Evolutionary conservation across 2,888 invertebrate species (phyloP).

Genomic region (Latrodectus hesperus): DNA sequence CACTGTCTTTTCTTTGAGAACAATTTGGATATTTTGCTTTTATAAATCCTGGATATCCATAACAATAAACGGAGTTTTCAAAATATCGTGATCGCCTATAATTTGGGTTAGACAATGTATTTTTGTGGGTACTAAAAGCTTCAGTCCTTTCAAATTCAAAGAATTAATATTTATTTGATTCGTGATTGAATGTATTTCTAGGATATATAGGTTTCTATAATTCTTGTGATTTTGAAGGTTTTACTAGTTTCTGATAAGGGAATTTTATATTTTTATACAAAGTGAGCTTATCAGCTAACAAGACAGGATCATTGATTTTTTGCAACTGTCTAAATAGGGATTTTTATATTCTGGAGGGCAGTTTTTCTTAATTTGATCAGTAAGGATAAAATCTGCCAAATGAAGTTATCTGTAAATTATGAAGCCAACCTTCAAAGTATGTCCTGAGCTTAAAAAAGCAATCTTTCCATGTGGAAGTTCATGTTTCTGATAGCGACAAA

Average conservation of each 20-base stretch:
- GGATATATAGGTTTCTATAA: not conserved
- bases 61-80: not conserved
- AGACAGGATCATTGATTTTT: constrained; percentile 9
- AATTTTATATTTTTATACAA: constrained; percentile 11
- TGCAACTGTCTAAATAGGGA: constrained; percentile 10
- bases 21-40: constrained; percentile 14
- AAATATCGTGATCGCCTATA: not conserved
- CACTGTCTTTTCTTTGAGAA: not conserved
- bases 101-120: not conserved
- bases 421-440: constrained; percentile 16
- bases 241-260: not conserved
- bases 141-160: not conserved
- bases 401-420: not conserved
- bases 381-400: constrained; percentile 15
- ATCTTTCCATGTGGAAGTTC: constrained; percentile 1
- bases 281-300: constrained; percentile 7
- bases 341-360: constrained; percentile 12
- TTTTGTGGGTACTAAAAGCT: not conserved
- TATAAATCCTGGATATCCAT: constrained; percentile 4
- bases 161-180: not conserved
- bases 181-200: not conserved
- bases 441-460: constrained; percentile 2
- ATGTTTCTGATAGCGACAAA: constrained; percentile 7
- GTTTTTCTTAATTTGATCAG: constrained; percentile 20
- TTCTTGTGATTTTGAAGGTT: not conserved